Evolutionary conservation across 1,140 invertebrate species (phyloP).

Genomic region (Ctenoplectra terminalis): DNA sequence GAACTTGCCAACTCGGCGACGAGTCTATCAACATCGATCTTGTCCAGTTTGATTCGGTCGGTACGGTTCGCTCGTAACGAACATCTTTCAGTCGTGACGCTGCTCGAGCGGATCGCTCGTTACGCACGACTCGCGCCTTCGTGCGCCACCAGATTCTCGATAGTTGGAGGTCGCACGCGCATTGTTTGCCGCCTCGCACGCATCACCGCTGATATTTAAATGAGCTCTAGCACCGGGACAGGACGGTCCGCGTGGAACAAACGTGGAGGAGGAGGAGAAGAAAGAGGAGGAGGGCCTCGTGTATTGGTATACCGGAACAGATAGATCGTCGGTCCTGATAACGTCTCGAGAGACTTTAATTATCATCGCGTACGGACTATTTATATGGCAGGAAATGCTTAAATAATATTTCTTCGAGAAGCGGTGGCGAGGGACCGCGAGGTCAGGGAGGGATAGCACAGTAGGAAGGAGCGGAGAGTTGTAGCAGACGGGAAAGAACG

Average conservation of each 20-base stretch:
- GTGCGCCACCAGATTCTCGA: neutral
- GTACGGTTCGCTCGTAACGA: neutral
- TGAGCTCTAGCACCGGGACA: neutral
- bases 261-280: too few relatives aligned
- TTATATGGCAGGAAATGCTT: constrained; percentile 83
- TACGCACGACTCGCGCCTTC: neutral
- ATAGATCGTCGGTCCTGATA: constrained; percentile 71
- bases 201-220: constrained; percentile 44
- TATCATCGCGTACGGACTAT: constrained; percentile 82
- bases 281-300: neutral
- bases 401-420: constrained; percentile 82
- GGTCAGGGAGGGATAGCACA: neutral
- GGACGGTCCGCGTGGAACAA: constrained; percentile 9
- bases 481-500: neutral
- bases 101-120: too few relatives aligned
- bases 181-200: constrained; percentile 38
- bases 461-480: neutral
- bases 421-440: constrained; percentile 43
- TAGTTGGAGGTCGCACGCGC: constrained; percentile 27
- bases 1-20: constrained; percentile 3
- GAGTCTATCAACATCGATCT: constrained; percentile 57
- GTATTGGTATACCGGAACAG: constrained; percentile 61
- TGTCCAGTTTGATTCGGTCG: constrained; percentile 17
- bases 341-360: constrained; percentile 78
- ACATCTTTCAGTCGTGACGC: too few relatives aligned